Base-by-base conservation (phyloP, 2,113 vertebrate genomes). In the Xenopus borealis region DNA sequence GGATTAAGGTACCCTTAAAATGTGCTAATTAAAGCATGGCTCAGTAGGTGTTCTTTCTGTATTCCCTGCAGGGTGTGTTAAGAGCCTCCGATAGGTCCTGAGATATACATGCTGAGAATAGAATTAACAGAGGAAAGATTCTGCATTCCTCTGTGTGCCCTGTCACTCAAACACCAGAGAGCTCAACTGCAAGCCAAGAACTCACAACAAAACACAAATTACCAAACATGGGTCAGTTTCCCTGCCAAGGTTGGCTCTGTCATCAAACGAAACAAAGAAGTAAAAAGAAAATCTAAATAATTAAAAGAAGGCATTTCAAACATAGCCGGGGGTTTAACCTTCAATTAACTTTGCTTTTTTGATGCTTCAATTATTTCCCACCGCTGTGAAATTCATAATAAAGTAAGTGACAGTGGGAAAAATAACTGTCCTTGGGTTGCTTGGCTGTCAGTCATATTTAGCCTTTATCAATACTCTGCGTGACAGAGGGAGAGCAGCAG, bases 331-430 rank as follows among this genome's bases (percentile, higher is more conserved):
- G 45, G 58, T 55, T 50, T 76, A 61, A 76, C 73, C 66, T 76
- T 76, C 73, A 76, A 76, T 76, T 76, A 69, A 69, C 66, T 69
- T 62, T 69, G 66, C 30, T 69, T 76, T 53, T 76, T 55, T 76
- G 66, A 76, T 63, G 46, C 73, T 76, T 69, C 58, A 76, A 63
- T 76, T 69, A 69, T 16, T 68, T 18, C 23, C 62, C 23, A 76
- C 66, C 63, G 73, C 73, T 76, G 66, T 76, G 73, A 69, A 69
- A 76, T 76, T 53, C n/a, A 44, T 69, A 76, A 63, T 76, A 76
- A 73, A 53, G 16, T 18, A n/a, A 40, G 20, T 40, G 33, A 40
- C 33, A 40, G 33, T 40, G 33, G n/a, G 33, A 40, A 10, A 61
- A 62, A n/a, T 53, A 46, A 12, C 7, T 23, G 66, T 62, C 66